A percentile compares a stretch with the other conserved stretches of the same genome.
Conservation (phyloP, 2,888 invertebrate species). For the Rhingia rostrata region DNA sequence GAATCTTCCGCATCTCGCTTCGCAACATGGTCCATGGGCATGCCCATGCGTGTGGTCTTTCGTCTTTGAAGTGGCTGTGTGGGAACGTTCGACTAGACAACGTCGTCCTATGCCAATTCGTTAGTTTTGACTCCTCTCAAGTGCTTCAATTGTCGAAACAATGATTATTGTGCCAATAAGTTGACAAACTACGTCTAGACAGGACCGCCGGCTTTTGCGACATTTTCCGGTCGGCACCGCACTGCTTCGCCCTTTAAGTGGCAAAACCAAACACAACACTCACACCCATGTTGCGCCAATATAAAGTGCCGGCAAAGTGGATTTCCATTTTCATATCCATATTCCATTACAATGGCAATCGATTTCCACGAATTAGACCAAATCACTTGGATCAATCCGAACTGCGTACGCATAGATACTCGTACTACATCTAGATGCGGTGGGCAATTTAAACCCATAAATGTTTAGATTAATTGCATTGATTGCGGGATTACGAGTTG, state of each 20-base stretch:
- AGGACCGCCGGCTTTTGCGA: slow-evolving; percentile 35
- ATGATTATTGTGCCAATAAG: slow-evolving; percentile 54
- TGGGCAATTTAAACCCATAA: slow-evolving; percentile 72
- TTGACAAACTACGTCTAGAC: slow-evolving; percentile 58
- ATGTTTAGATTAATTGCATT: slow-evolving; percentile 73
- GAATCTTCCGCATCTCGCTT: slow-evolving; percentile 52
- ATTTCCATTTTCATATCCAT: slow-evolving; percentile 58
- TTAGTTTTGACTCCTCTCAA: slow-evolving; percentile 59
- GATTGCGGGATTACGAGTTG: slow-evolving; percentile 45
- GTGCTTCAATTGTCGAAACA: slow-evolving; percentile 45
- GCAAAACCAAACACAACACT: slow-evolving; percentile 1
- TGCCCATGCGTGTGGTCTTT: slow-evolving; percentile 54
- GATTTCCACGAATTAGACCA: slow-evolving; percentile 62
- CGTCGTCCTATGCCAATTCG: slow-evolving; percentile 37
- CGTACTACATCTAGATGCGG: slow-evolving; percentile 25
- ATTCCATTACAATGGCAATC: slow-evolving; percentile 53
- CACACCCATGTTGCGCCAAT: slow-evolving; percentile 65
- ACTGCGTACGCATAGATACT: slow-evolving; percentile 8
- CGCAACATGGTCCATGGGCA: slow-evolving; percentile 9
- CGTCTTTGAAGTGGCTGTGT: slow-evolving; percentile 48
- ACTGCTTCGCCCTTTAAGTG: slow-evolving; percentile 6
- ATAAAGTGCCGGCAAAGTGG: slow-evolving; percentile 68
- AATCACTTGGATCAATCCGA: slow-evolving; percentile 58
- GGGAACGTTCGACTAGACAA: slow-evolving; percentile 65
- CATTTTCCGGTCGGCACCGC: slow-evolving; percentile 32